Evolutionary conservation across 1,140 invertebrate genomes (phyloP), one percentile per base, ranked within the genome.

Genomic region (Saccostrea cuccullata): DNA sequence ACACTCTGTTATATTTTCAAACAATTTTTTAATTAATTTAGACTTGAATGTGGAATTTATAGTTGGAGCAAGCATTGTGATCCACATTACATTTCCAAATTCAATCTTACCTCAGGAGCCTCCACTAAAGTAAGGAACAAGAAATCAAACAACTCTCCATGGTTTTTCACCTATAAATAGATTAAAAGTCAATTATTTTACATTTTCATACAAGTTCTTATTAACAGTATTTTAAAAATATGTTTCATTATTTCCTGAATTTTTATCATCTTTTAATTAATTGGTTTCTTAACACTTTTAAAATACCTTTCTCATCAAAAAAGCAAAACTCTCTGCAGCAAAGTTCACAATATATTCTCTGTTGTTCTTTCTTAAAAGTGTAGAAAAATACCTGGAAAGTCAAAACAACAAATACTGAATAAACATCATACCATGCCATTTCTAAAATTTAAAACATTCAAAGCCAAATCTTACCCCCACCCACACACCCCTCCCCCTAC

Each of bases 301-400:
- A 3, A 9, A 47, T 60, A 98, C 96, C 96, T 98, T 98, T 89
- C 98, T 95, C 11, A 98, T 97, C 1, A 99, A 97, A 96, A 98
- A 98, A 17, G 98, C 97, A 96, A 99, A 98, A 95, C 97, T 98
- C 95, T 99, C 98, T 1, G 98, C 97, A n/a, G 98, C 98, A 96
- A 99, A 99, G 94, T 97, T 97, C 90, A 97, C 97, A n/a, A 99
- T 97, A 93, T 98, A 98, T 85, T 96, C 96, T 86, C 97, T 97
- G 90, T 96, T 96, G 6, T 95, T 95, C 82, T 97, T 96, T 89
- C 96, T 96, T 9, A 98, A 93, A 0, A 98, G 93, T 0, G 97
- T 97, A 30, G 97, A 94, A 64, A 98, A 96, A 64, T 96, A 95
- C 82, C 96, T 96, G 90, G 87, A 87, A 82, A 82, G 36, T 30